Evolutionary conservation across 2,113 vertebrate genomes (phyloP), one percentile per base, ranked within the genome.

Genomic region (Oophaga pumilio): DNA sequence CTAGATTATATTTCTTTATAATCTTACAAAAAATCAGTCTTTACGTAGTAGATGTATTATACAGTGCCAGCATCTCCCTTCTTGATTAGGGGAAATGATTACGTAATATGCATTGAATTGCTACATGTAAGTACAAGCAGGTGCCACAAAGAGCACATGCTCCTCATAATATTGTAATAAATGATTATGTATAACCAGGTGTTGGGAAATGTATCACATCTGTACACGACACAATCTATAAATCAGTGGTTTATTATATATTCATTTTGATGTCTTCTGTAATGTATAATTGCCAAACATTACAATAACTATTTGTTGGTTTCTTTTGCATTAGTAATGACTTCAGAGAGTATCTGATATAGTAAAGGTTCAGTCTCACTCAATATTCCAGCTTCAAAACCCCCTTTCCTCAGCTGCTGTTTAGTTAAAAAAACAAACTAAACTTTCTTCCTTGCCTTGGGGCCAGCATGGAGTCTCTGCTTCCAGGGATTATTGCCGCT

Each of bases 101-200:
- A 13, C 33, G 14, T 82, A 50, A 82, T 43, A 82, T 68, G 49
- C 62, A 17, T 82, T 66, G 49, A 50, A 60, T 82, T 60, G 14
- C 10, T 33, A 33, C 78, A 20, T 66, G 20, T 66, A 82, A 66
- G 59, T 82, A n/a, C 80, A 43, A 68, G 52, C 80, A 82, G 57
- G 62, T 82, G 80, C 22, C 62, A 49, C 14, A 24, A 66, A n/a
- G 60, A 33, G 50, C 5, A 82, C 13, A 12, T n/a, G 49, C 26
- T 18, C 28, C 33, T 49, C 18, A 22, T 14, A 64, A 62, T 64
- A 62, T 49, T 49, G 57, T 52, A 66, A 82, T 82, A 66, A 24
- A 66, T 82, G 49, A 52, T n/a, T 66, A 82, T 82, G 57, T 52
- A 82, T 82, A 52, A 13, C 22, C 80, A 82, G 80, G 80, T 82